Conservation (phyloP, 2,888 invertebrate genomes). For the Drosophila anceps region DNA sequence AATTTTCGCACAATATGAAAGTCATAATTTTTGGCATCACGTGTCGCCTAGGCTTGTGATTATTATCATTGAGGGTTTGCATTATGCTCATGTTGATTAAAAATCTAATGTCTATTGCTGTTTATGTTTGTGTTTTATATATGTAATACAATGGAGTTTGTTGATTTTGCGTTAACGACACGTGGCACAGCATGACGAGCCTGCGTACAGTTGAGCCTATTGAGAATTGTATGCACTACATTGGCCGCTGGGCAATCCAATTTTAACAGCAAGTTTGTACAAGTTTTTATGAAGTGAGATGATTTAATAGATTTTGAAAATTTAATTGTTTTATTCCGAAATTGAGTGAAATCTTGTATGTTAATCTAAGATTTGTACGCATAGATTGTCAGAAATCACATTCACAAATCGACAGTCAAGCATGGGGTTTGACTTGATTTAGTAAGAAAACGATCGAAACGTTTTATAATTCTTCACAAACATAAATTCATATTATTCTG, state of each 20-base stretch:
- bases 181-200: conserved; percentile 35
- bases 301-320: too few species aligned
- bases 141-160: conserved; percentile 37
- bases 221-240: neutral
- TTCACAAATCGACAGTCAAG: too few species aligned
- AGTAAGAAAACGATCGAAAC: too few species aligned
- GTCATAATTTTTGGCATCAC: conserved; percentile 69
- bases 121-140: conserved; percentile 43
- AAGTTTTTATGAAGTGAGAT: too few species aligned
- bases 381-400: too few species aligned
- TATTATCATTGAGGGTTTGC: conserved; percentile 64
- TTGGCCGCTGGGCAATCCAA: neutral
- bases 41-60: conserved; percentile 68
- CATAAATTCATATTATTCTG: too few species aligned
- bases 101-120: conserved; percentile 50
- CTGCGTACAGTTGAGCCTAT: conserved; percentile 39
- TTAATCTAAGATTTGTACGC: too few species aligned
- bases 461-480: too few species aligned
- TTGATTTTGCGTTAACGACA: conserved; percentile 61
- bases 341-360: too few species aligned
- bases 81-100: conserved; percentile 53
- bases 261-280: neutral
- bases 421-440: too few species aligned
- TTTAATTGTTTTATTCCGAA: too few species aligned
- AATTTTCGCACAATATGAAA: conserved; percentile 66